Evolutionary conservation across 2,113 vertebrate species (phyloP).

Genomic region (Zingel zingel): DNA sequence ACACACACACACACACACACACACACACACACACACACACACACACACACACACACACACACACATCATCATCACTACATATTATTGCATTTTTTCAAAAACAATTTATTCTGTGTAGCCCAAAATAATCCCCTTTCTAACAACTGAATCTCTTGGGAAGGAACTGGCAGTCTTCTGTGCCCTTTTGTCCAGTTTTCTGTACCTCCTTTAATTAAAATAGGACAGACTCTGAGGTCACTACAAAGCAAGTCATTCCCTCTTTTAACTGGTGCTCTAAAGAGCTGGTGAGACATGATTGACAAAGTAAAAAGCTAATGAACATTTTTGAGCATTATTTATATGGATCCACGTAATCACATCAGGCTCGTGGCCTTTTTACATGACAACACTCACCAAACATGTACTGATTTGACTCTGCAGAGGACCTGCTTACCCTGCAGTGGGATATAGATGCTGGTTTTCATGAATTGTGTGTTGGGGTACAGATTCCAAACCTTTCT

Average conservation of each 20-base stretch:
- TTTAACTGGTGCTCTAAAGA: background rate
- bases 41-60: too few relatives aligned
- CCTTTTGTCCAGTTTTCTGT: too few relatives aligned
- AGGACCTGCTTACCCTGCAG: background rate
- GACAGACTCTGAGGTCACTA: constrained; percentile 7
- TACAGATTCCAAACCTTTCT: background rate
- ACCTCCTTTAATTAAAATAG: constrained; percentile 16
- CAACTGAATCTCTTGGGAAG: background rate
- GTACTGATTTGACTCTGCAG: background rate
- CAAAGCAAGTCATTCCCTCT: background rate
- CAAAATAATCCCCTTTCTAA: background rate
- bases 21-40: too few relatives aligned
- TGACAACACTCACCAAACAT: background rate
- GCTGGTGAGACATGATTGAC: background rate
- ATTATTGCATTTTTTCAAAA: background rate
- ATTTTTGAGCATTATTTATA: background rate
- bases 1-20: too few relatives aligned
- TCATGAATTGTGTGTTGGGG: background rate
- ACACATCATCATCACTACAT: background rate
- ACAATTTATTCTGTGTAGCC: background rate
- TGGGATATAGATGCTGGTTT: too few relatives aligned
- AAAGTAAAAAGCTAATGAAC: background rate
- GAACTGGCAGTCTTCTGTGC: background rate
- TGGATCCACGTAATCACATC: background rate
- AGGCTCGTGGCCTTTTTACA: background rate